Percentiles rank a stretch among this genome's conserved stretches.
These are phyloP conservation scores for Rhizoglyphus robini DNA, from an alignment of 1,140 invertebrate species.

Conservation along the genomic window DNA sequence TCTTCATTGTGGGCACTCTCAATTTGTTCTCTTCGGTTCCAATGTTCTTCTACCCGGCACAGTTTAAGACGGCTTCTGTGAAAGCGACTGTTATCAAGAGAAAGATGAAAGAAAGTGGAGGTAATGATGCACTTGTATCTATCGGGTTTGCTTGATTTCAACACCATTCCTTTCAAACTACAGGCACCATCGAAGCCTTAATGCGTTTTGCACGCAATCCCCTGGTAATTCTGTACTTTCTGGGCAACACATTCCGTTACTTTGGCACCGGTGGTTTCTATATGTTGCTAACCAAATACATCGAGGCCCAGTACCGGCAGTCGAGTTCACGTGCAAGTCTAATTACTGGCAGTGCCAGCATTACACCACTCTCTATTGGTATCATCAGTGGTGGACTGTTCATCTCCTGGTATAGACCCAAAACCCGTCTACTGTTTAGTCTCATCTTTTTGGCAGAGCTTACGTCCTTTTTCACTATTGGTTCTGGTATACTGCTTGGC, in stretches of 20 bases:
- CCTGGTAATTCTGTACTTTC: conserved; percentile 50
- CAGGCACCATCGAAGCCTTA: conserved; percentile 41
- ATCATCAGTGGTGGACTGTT: conserved; percentile 50
- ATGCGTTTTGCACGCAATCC: conserved; percentile 47
- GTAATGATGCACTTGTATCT: not conserved
- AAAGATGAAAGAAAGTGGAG: not conserved
- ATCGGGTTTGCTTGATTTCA: no score
- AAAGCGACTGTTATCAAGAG: not conserved
- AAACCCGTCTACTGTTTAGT: conserved; percentile 48
- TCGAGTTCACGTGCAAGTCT: conserved; percentile 49
- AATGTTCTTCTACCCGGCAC: conserved; percentile 49
- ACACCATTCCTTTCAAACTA: no score
- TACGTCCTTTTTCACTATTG: conserved; percentile 46
- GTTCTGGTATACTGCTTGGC: conserved; percentile 52
- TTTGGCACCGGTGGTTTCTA: conserved; percentile 57
- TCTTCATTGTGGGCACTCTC: conserved; percentile 46
- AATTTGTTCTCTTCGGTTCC: conserved; percentile 47
- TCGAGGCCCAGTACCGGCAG: conserved; percentile 55
- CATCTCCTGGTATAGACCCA: conserved; percentile 53
- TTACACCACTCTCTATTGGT: conserved; percentile 55
- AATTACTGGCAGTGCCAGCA: conserved; percentile 38
- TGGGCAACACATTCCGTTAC: conserved; percentile 51
- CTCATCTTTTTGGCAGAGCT: conserved; percentile 57
- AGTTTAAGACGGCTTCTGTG: not conserved
- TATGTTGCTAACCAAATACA: conserved; percentile 60